phyloP scores from a whole-genome alignment of 2,113 vertebrate species.

The Colossoma macropomum region DNA sequence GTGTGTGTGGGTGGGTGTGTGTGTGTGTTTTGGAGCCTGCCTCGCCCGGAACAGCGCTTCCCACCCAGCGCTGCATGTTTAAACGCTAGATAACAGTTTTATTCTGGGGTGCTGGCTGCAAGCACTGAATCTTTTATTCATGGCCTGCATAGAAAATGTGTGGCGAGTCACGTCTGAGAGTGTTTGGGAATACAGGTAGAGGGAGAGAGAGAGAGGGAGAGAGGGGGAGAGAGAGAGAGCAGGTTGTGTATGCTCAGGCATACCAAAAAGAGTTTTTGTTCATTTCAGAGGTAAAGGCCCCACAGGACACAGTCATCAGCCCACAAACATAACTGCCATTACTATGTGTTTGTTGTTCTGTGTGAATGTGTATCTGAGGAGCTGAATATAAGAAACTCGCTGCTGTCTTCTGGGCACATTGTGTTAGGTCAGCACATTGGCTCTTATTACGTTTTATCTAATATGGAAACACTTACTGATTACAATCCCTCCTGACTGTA shows the following conservation, averaged over 20 bases:
- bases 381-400: conserved; percentile 56
- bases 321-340: neutral
- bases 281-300: conserved; percentile 23
- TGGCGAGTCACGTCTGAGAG: conserved; percentile 28
- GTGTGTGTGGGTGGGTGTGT: neutral
- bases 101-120: conserved; percentile 51
- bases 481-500: neutral
- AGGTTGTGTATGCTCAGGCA: neutral
- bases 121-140: conserved; percentile 62
- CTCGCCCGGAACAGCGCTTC: conserved; percentile 12
- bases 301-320: conserved; percentile 26
- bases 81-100: conserved; percentile 60
- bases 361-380: neutral
- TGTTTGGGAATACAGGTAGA: neutral
- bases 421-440: conserved; percentile 27
- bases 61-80: conserved; percentile 38
- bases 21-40: conserved; percentile 44
- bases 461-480: conserved; percentile 58
- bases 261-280: conserved; percentile 5
- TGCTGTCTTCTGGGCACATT: conserved; percentile 60
- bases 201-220: conserved; percentile 8
- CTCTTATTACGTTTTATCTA: conserved; percentile 29
- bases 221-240: neutral
- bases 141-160: conserved; percentile 48
- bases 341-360: neutral